Evolutionary conservation across 2,888 invertebrate genomes (phyloP).

Genomic region (Apomyelois bistriatella): DNA sequence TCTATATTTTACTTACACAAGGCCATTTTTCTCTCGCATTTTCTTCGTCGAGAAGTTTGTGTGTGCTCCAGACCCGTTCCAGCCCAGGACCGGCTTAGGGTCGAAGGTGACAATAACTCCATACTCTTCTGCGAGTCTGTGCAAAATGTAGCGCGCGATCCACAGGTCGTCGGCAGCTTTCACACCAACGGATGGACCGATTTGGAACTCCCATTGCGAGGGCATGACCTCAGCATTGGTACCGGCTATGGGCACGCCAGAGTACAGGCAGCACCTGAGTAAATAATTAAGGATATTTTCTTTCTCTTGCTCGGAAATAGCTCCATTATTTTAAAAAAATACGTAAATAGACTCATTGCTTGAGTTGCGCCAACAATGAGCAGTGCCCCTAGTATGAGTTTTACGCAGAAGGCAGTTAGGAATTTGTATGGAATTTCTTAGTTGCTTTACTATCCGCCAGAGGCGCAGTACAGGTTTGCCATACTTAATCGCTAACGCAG

Average conservation of each 20-base stretch:
- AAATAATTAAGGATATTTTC: not conserved
- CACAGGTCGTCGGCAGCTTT: conserved; percentile 91
- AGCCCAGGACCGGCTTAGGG: conserved; percentile 85
- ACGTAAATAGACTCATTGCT: too few species aligned
- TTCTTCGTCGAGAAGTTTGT: conserved; percentile 96
- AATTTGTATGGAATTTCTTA: too few species aligned
- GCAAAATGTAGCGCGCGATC: conserved; percentile 92
- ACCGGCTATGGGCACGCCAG: conserved; percentile 95
- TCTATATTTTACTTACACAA: conserved; percentile 79
- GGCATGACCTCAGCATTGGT: conserved; percentile 99
- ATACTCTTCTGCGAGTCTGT: conserved; percentile 96
- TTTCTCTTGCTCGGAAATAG: too few species aligned
- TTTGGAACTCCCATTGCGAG: conserved; percentile 95
- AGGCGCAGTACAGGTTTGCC: too few species aligned
- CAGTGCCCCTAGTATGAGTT: too few species aligned
- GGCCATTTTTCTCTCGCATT: conserved; percentile 94
- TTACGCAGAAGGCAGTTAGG: too few species aligned
- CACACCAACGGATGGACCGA: conserved; percentile 95
- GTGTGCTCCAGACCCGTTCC: conserved; percentile 98
- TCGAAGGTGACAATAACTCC: conserved; percentile 85
- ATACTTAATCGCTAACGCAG: too few species aligned
- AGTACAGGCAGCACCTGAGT: conserved; percentile 90
- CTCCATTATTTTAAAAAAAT: too few species aligned
- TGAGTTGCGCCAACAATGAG: too few species aligned
- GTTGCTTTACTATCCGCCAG: too few species aligned